Base-by-base conservation (phyloP, 2,797 vertebrate genomes). In the Micromesistius poutassou region DNA sequence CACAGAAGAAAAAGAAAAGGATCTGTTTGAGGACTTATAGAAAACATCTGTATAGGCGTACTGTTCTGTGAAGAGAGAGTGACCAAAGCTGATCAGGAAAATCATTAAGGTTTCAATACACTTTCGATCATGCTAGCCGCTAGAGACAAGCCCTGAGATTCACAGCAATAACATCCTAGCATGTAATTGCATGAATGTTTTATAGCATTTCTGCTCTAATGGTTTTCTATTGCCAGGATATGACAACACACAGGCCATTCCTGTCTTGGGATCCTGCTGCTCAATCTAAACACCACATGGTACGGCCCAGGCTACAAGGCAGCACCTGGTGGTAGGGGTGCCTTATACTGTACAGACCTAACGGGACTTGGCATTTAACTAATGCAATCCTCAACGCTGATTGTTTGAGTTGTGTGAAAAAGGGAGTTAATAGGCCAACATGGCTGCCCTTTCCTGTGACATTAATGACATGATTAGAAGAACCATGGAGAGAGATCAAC, bases 391-490 rank as follows among this genome's bases (percentile, higher is more conserved):
- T 66, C n/a, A 25, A 10, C n/a, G 9, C 55, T 66, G 22, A 66
- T 66, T 66, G n/a, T 28, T 66, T 66, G 55, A 25, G 7, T 66
- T 66, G 55, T 66, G 55, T 25, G 55, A 28, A 66, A 66, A 28
- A 66, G 55, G 55, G 55, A 2, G 6, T 3, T 25, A 66, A 66
- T 66, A 5, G 55, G 55, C 55, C n/a, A 66, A 66, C 55, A 66
- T 9, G 55, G 55, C 55, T 66, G 55, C 55, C n/a, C 55, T 28
- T 66, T 28, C 55, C 55, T 28, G 14, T 66, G n/a, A 66, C 55
- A 66, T 66, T 25, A 66, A 66, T 68, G 62, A 68, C 62, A 28
- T 68, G 62, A 68, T 68, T 12, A 68, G 62, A 68, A 12, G n/a
- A 68, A 68, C 9, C 62, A 68, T n/a, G 62, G n/a, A 28, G 25